Evolutionary conservation across 2,797 vertebrate genomes (phyloP).

Genomic region (Acanthiza pusilla): DNA sequence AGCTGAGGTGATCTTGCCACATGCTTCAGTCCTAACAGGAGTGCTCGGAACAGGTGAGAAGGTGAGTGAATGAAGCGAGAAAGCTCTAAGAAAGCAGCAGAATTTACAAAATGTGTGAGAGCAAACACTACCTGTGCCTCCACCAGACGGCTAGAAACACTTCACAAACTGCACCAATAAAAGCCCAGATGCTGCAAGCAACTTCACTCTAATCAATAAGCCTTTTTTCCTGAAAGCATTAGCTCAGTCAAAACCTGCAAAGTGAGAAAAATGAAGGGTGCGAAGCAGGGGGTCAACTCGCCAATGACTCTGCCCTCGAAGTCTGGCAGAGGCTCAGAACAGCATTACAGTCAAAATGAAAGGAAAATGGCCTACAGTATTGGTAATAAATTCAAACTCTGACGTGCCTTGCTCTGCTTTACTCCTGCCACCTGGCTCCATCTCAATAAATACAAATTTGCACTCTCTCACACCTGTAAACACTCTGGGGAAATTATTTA

Average conservation of each 20-base stretch:
- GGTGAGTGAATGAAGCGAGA: not conserved
- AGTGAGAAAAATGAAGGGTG: slow-evolving; percentile 63
- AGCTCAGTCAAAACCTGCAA: slow-evolving; percentile 55
- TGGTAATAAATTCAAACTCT: slow-evolving; percentile 25
- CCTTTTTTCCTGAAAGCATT: slow-evolving; percentile 49
- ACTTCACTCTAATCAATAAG: slow-evolving; percentile 48
- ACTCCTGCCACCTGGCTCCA: not conserved
- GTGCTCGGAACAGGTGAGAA: not conserved
- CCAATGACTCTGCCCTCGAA: not conserved
- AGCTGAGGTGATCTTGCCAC: not conserved
- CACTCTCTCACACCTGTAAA: not conserved
- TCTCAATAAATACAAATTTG: slow-evolving; percentile 24
- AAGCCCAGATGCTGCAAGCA: slow-evolving; percentile 16
- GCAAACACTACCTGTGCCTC: not conserved
- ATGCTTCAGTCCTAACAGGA: not conserved
- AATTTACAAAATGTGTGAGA: slow-evolving; percentile 28
- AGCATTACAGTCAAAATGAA: slow-evolving; percentile 25
- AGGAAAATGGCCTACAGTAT: slow-evolving; percentile 13
- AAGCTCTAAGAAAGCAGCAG: not conserved
- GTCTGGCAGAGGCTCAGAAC: slow-evolving; percentile 24
- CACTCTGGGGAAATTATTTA: not conserved
- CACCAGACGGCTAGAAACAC: not conserved
- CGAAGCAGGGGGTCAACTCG: not conserved
- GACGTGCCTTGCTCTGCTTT: not conserved
- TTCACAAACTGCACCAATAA: slow-evolving; percentile 1